A percentile compares a stretch with the other conserved stretches of the same genome.
phyloP scores from a whole-genome alignment of 2,797 vertebrate species.

The Xerus rutilus region DNA sequence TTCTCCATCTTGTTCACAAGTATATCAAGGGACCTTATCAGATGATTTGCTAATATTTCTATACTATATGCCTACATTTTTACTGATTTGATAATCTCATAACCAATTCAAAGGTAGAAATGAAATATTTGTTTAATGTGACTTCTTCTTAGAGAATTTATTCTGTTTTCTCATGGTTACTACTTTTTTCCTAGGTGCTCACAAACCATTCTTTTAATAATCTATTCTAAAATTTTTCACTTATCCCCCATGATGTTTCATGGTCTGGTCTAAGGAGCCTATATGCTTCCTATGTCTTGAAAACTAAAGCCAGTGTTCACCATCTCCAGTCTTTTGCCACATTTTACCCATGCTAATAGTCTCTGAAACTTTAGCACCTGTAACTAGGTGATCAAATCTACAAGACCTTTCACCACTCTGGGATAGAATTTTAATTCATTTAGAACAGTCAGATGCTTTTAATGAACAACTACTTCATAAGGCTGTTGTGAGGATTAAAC shows the following conservation, averaged over 20 bases:
- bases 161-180: constrained; percentile 37
- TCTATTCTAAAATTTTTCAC: constrained; percentile 39
- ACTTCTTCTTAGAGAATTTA: constrained; percentile 57
- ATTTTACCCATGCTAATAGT: neutral
- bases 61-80: constrained; percentile 18
- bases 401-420: neutral
- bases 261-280: neutral
- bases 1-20: constrained; percentile 41
- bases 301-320: constrained; percentile 20
- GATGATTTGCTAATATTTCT: constrained; percentile 38
- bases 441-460: constrained; percentile 39
- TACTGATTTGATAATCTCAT: constrained; percentile 40
- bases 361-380: neutral
- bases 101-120: constrained; percentile 54
- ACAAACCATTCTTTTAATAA: constrained; percentile 46
- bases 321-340: constrained; percentile 13
- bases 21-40: constrained; percentile 44
- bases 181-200: constrained; percentile 38
- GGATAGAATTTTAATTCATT: constrained; percentile 54
- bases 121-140: constrained; percentile 55
- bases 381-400: neutral
- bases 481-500: constrained; percentile 10
- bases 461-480: constrained; percentile 37
- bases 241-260: constrained; percentile 3
- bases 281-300: neutral